Percentiles rank a stretch among this genome's conserved stretches.
Conservation (phyloP, 2,888 invertebrate species). For the Drosophila siamana region DNA sequence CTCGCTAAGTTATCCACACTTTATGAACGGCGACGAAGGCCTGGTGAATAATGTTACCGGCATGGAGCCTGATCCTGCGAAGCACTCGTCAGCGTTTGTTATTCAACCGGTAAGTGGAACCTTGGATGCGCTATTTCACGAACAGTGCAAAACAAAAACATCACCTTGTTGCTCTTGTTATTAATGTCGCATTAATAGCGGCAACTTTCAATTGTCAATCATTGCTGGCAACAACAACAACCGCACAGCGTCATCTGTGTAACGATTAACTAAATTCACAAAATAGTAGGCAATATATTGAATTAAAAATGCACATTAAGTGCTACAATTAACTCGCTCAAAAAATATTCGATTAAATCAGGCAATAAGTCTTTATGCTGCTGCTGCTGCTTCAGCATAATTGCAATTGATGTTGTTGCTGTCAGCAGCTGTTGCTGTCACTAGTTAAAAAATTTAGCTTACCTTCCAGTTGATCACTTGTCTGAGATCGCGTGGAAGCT, state of each 20-base stretch:
- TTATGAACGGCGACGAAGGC: slow-evolving; percentile 90
- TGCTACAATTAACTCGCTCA: slow-evolving; percentile 40
- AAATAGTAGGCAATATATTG: slow-evolving; percentile 37
- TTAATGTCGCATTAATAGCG: slow-evolving; percentile 28
- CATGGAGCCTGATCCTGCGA: slow-evolving; percentile 87
- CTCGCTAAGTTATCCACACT: slow-evolving; percentile 95
- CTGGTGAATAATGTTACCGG: slow-evolving; percentile 90
- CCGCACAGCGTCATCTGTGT: slow-evolving; percentile 6
- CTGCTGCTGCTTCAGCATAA: too few relatives aligned
- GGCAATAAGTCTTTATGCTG: slow-evolving; percentile 14
- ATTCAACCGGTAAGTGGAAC: slow-evolving; percentile 90
- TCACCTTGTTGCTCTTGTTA: slow-evolving; percentile 29
- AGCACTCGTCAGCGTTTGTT: slow-evolving; percentile 90
- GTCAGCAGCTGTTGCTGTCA: slow-evolving; percentile 25
- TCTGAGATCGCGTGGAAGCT: slow-evolving; percentile 37
- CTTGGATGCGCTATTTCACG: slow-evolving; percentile 20
- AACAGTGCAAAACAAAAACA: slow-evolving; percentile 8
- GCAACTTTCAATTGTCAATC: slow-evolving; percentile 62
- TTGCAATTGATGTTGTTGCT: slow-evolving; percentile 22
- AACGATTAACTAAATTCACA: slow-evolving; percentile 34
- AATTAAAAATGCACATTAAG: slow-evolving; percentile 46
- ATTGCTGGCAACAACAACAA: slow-evolving; percentile 10
- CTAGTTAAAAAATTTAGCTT: slow-evolving; percentile 17
- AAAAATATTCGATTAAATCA: slow-evolving; percentile 36
- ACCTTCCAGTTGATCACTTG: slow-evolving; percentile 24